Conservation (phyloP, 2,113 vertebrate genomes). For the Clupea harengus region DNA sequence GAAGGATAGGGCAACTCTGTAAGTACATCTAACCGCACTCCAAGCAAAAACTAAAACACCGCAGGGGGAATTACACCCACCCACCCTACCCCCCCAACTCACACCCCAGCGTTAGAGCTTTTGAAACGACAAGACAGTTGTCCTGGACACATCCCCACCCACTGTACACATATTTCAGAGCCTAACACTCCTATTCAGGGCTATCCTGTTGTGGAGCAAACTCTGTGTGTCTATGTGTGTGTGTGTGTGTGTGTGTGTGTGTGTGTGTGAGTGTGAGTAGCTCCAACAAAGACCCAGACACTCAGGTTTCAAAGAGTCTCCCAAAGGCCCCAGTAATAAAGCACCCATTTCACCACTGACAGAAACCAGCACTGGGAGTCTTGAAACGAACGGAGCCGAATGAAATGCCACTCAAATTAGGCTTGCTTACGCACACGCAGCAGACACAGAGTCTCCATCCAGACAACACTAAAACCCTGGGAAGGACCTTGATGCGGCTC, state of each 20-base stretch:
- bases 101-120: background rate
- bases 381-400: background rate
- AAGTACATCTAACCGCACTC: background rate
- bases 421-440: background rate
- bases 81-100: background rate
- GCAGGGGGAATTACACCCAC: background rate
- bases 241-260: background rate
- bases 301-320: conserved; percentile 15
- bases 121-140: background rate
- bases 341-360: background rate
- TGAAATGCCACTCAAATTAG: background rate
- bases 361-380: background rate
- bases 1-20: background rate
- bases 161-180: background rate
- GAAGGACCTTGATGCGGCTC: background rate
- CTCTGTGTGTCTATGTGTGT: background rate
- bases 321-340: background rate
- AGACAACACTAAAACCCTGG: background rate
- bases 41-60: background rate
- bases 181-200: background rate
- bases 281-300: background rate
- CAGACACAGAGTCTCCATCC: background rate
- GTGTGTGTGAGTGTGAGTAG: conserved; percentile 19
- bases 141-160: background rate
- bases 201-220: background rate